Base-by-base conservation (phyloP, 2,888 invertebrate species). In the Parthenolecanium corni region DNA sequence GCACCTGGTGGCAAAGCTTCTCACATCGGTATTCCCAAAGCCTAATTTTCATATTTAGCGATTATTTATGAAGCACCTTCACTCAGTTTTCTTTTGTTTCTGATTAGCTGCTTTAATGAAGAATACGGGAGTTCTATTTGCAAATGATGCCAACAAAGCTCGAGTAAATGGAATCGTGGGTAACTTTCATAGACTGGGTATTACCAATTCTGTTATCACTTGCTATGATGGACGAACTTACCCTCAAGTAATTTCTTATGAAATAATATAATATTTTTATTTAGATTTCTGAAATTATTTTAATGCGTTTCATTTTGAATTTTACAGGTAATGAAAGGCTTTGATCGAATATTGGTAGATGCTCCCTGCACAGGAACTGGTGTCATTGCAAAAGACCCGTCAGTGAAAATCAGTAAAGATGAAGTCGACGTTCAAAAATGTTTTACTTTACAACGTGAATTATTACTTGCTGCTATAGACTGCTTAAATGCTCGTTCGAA, bases 1-100 rank as follows among this genome's bases (percentile, higher is more conserved):
- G 98, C 98, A 0, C 98, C 98, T 0, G 98, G 98, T 52, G 98
- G 98, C 9, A 99, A 99, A 77, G 92, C 97, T 0, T 92, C 95
- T 0, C 95, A 99, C 74, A 95, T 99, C 65, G 81, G 79, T 78
- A 69, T 14, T 44, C n/a, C 20, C 21, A 3, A 47, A 47, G 16
- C 11, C 9, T 11, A 5, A 2, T 23, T 38, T n/a, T 57, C n/a
- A 57, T 2, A 16, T 16, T 53, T 14, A 1, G 5, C 11, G 20
- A 40, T n/a, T 11, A 38, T 14, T 38, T 38, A 38, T 11, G 38
- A 11, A 38, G 38, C 9, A 38, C 9, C 14, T 38, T 38, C 14
- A 38, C 38, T 38, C 38, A 11, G 20, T 16, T 12, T 47, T 12
- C 6, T 18, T 12, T 16, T 47, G 47, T 9, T 47, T 47, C n/a